phyloP scores from a whole-genome alignment of 2,888 invertebrate genomes.

The Hydrotaea cyrtoneurina region DNA sequence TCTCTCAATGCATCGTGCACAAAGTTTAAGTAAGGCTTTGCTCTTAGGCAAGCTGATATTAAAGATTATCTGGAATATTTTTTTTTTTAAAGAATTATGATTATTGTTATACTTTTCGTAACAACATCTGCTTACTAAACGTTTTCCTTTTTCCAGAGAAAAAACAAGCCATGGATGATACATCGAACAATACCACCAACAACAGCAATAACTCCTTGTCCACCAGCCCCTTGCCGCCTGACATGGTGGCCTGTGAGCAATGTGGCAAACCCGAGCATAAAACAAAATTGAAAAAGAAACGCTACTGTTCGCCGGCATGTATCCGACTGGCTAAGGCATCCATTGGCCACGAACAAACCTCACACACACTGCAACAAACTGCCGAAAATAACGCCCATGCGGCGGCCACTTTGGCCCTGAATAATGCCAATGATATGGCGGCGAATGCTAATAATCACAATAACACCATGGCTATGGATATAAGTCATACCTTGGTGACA shows the following conservation, averaged over 20 bases:
- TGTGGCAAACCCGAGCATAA: slow-evolving; percentile 86
- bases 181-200: slow-evolving; percentile 35
- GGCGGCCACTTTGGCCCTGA: slow-evolving; percentile 26
- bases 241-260: slow-evolving; percentile 84
- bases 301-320: slow-evolving; percentile 89
- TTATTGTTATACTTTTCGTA: too few relatives aligned
- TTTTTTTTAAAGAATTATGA: too few relatives aligned
- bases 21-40: too few relatives aligned
- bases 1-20: too few relatives aligned
- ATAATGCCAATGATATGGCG: slow-evolving; percentile 57
- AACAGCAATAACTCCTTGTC: slow-evolving; percentile 50
- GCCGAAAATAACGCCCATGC: slow-evolving; percentile 35
- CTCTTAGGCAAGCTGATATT: too few relatives aligned
- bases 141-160: slow-evolving; percentile 74
- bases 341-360: slow-evolving; percentile 63
- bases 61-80: too few relatives aligned
- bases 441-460: slow-evolving; percentile 31
- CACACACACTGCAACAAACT: slow-evolving; percentile 55
- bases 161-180: slow-evolving; percentile 75
- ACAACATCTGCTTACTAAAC: too few relatives aligned
- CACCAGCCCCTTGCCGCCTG: slow-evolving; percentile 70
- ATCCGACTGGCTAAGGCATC: slow-evolving; percentile 82
- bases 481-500: slow-evolving; percentile 15
- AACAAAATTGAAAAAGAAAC: slow-evolving; percentile 87
- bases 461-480: slow-evolving; percentile 42